A percentile compares a stretch with the other conserved stretches of the same genome.
Conservation (phyloP, 2,113 vertebrate species). For the Monopterus albus region DNA sequence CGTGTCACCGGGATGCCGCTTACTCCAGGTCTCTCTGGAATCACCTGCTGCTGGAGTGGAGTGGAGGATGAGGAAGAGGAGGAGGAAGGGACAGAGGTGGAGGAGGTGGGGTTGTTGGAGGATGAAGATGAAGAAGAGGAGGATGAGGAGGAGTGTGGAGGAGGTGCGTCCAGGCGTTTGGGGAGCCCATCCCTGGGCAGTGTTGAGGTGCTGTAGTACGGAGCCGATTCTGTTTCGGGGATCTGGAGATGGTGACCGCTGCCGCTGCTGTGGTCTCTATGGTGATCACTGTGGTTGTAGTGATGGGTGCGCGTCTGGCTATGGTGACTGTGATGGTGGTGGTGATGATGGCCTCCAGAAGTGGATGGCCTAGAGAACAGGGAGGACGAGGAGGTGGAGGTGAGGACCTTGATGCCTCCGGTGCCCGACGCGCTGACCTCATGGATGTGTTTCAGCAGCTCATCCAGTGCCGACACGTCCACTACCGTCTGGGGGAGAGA, state of each 20-base stretch:
- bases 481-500: constrained; percentile 75
- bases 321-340: constrained; percentile 29
- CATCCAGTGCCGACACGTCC: constrained; percentile 86
- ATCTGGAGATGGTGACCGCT: constrained; percentile 70
- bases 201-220: constrained; percentile 75
- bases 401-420: constrained; percentile 76
- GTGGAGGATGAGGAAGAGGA: constrained; percentile 44
- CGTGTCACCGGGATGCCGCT: constrained; percentile 14
- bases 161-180: constrained; percentile 30
- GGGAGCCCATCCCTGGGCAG: constrained; percentile 75
- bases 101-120: constrained; percentile 50
- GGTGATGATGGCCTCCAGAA: constrained; percentile 26
- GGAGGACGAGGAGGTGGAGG: constrained; percentile 67
- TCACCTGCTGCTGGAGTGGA: constrained; percentile 54
- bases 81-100: constrained; percentile 47
- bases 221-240: constrained; percentile 44
- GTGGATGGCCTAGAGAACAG: constrained; percentile 36
- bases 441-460: constrained; percentile 87
- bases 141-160: constrained; percentile 43
- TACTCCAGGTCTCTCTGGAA: constrained; percentile 52
- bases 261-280: constrained; percentile 58
- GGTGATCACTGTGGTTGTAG: constrained; percentile 56
- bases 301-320: constrained; percentile 34
- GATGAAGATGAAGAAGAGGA: constrained; percentile 50
- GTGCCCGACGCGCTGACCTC: constrained; percentile 76